These are phyloP conservation scores for Branchinecta lynchi DNA, from an alignment of 1,140 invertebrate species.

Conservation along the genomic window DNA sequence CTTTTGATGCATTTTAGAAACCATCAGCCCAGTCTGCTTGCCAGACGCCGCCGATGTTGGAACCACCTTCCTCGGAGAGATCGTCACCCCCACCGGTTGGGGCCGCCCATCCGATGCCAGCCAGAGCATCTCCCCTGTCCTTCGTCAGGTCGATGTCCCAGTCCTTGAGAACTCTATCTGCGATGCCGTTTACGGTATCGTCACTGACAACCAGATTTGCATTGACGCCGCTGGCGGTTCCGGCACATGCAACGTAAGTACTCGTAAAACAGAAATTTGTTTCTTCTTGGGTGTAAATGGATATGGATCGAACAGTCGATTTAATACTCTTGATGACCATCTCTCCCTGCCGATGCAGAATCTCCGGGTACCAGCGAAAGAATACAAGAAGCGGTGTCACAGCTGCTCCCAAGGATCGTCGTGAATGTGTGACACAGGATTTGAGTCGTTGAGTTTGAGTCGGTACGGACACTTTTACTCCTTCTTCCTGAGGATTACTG, in stretches of 20 bases:
- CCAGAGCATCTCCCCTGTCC: not conserved
- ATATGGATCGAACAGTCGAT: too few relatives aligned
- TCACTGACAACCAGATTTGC: slow-evolving; percentile 15
- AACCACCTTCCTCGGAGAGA: slow-evolving; percentile 30
- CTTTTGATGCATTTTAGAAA: slow-evolving; percentile 21
- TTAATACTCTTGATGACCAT: too few relatives aligned
- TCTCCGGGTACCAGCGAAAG: too few relatives aligned
- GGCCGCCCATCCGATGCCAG: slow-evolving; percentile 22
- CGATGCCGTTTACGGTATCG: slow-evolving; percentile 18
- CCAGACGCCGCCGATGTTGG: slow-evolving; percentile 28
- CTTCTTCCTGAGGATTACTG: too few relatives aligned
- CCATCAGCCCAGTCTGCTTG: slow-evolving; percentile 34
- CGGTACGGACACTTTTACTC: too few relatives aligned
- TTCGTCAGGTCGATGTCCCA: slow-evolving; percentile 16
- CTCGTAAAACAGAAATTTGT: not conserved
- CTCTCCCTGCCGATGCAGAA: too few relatives aligned
- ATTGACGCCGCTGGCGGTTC: slow-evolving; percentile 19
- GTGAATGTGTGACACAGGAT: too few relatives aligned
- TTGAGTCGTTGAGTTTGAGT: too few relatives aligned
- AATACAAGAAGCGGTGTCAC: too few relatives aligned
- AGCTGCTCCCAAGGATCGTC: too few relatives aligned
- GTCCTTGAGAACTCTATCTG: slow-evolving; percentile 18
- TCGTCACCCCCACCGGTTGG: slow-evolving; percentile 31
- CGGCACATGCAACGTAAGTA: slow-evolving; percentile 22
- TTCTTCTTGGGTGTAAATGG: too few relatives aligned